phyloP scores from a whole-genome alignment of 2,888 invertebrate species.

The Spodoptera exigua region DNA sequence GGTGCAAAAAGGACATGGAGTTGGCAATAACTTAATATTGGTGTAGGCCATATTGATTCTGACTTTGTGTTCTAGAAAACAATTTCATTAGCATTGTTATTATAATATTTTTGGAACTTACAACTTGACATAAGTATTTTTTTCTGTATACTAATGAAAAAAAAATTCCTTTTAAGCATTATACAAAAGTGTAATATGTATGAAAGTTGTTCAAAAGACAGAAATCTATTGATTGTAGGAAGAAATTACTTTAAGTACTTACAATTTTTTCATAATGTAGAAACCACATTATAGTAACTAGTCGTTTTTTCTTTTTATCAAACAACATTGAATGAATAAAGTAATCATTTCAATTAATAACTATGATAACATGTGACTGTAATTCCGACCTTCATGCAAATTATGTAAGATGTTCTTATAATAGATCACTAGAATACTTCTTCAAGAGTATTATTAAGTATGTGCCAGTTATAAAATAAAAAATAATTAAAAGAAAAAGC shows the following conservation, averaged over 20 bases:
- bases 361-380: slow-evolving; percentile 26
- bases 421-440: slow-evolving; percentile 9
- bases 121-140: neutral
- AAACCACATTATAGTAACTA: too few species aligned
- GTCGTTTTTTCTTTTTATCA: slow-evolving; percentile 1
- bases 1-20: slow-evolving; percentile 55
- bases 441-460: slow-evolving; percentile 10
- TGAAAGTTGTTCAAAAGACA: too few species aligned
- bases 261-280: too few species aligned
- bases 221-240: too few species aligned
- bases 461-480: neutral
- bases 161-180: too few species aligned
- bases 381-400: slow-evolving; percentile 44
- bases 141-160: slow-evolving; percentile 12
- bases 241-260: too few species aligned
- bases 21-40: slow-evolving; percentile 23
- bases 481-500: neutral
- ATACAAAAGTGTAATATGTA: too few species aligned
- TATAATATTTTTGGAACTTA: slow-evolving; percentile 4
- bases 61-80: slow-evolving; percentile 10
- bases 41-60: slow-evolving; percentile 13
- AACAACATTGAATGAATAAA: slow-evolving; percentile 33
- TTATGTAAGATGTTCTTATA: slow-evolving; percentile 36
- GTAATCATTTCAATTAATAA: slow-evolving; percentile 33
- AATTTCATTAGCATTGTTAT: slow-evolving; percentile 3